Evolutionary conservation across 2,888 invertebrate genomes (phyloP), one percentile per base, ranked within the genome.

Genomic region (Adelphocoris suturalis): DNA sequence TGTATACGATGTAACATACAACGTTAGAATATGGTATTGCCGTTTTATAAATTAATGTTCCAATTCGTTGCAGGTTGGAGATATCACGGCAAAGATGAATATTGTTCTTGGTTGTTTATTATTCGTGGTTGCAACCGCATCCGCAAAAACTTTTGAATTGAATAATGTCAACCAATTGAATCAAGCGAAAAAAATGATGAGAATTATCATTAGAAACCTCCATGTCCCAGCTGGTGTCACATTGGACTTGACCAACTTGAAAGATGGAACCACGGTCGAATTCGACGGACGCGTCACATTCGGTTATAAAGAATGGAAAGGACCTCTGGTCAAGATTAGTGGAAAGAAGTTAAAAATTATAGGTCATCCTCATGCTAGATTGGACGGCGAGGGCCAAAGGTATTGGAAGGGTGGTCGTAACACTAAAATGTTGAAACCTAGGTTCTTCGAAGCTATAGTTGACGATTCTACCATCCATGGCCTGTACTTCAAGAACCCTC

Each of bases 281-380:
- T 85, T 85, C 19, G n/a, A 27, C 11, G 85, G 85, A 37, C 52
- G 27, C 27, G 57, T 57, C 5, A 85, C 37, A 12, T 85, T 85
- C 37, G 85, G 85, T 11, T 85, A 61, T 37, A 85, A 85, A 61
- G 85, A 85, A 85, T 85, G 85, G 85, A 14, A 11, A 1, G 85
- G 85, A 57, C 85, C 85, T 16, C n/a, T 85, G 4, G 55, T 85
- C n/a, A 55, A 85, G 28, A 57, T 85, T 28, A 57, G 37, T 11
- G 85, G 85, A 3, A 46, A 85, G 23, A 13, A 28, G 4, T 14
- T 85, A 2, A 85, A 55, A 16, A 85, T 85, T 0, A 57, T 37
- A 2, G 85, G 9, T 37, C n/a, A 37, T 28, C 14, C 28, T 23
- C 23, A 57, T 12, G 55, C 52, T 0, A 55, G 19, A 28, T 27